Conservation (phyloP, 2,888 invertebrate genomes). For the Strigamia transsilvanica region DNA sequence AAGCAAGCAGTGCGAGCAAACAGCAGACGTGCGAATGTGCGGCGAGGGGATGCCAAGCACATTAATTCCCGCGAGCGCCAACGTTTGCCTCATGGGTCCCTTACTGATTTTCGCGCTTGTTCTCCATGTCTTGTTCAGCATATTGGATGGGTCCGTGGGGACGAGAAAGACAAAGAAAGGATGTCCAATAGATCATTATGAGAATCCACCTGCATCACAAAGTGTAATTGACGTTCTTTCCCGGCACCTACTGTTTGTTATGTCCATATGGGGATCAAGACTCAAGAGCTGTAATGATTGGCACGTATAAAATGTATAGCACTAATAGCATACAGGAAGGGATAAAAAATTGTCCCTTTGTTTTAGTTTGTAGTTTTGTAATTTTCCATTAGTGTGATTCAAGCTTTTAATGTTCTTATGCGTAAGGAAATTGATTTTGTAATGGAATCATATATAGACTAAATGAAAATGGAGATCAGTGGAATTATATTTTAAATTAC, state of each 20-base stretch:
- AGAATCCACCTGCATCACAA: slow-evolving; percentile 39
- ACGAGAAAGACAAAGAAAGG: slow-evolving; percentile 34
- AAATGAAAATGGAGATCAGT: too few relatives aligned
- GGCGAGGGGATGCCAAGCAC: slow-evolving; percentile 46
- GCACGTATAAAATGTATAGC: background rate
- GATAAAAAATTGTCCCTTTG: too few relatives aligned
- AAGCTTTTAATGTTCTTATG: too few relatives aligned
- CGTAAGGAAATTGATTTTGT: too few relatives aligned
- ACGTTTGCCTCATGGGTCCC: background rate
- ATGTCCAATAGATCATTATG: slow-evolving; percentile 35
- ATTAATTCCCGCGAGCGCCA: slow-evolving; percentile 47
- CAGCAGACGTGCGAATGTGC: slow-evolving; percentile 51
- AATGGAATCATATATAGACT: too few relatives aligned
- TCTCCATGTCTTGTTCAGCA: background rate
- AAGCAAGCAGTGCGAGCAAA: slow-evolving; percentile 53
- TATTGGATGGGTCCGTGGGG: slow-evolving; percentile 28
- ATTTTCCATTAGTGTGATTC: too few relatives aligned
- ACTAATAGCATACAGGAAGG: background rate
- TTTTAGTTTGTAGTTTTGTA: too few relatives aligned
- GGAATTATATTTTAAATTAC: too few relatives aligned
- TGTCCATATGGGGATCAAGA: background rate
- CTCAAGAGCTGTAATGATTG: slow-evolving; percentile 3
- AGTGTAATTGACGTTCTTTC: slow-evolving; percentile 6
- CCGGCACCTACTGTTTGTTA: background rate
- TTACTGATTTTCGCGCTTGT: slow-evolving; percentile 24